Evolutionary conservation across 2,797 vertebrate genomes (phyloP).

Genomic region (Lepus oiostolus): DNA sequence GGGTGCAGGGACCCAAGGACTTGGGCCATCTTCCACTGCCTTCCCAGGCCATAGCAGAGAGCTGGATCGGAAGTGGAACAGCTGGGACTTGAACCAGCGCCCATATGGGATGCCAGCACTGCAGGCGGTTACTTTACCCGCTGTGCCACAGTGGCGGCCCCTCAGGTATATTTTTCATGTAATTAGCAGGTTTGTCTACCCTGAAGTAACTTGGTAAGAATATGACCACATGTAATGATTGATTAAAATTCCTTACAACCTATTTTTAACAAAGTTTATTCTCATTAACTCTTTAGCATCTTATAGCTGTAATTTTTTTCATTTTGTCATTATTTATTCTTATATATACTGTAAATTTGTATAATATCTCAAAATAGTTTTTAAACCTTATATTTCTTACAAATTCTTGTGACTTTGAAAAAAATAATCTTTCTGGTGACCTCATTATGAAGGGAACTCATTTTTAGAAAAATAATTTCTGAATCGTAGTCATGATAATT

Average conservation of each 20-base stretch:
- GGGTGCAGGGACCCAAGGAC: too few species aligned
- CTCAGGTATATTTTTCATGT: conserved; percentile 33
- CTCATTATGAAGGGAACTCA: not conserved
- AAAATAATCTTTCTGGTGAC: not conserved
- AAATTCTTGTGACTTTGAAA: not conserved
- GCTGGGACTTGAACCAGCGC: too few species aligned
- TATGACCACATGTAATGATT: conserved; percentile 35
- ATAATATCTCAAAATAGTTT: not conserved
- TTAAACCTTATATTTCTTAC: not conserved
- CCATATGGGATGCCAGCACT: too few species aligned
- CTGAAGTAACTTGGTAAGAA: conserved; percentile 35
- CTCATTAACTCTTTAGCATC: not conserved
- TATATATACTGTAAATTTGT: not conserved
- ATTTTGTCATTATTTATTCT: conserved; percentile 30
- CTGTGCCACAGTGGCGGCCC: not conserved
- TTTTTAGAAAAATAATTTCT: conserved; percentile 35
- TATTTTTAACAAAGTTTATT: conserved; percentile 46
- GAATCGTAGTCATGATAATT: not conserved
- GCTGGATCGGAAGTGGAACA: too few species aligned
- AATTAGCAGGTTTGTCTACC: conserved; percentile 18
- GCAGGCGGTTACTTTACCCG: not conserved
- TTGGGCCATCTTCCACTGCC: too few species aligned
- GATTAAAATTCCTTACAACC: not conserved
- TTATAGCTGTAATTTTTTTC: not conserved
- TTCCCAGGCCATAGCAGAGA: too few species aligned